phyloP scores from a whole-genome alignment of 2,113 vertebrate genomes.

The Larimichthys polyactis region DNA sequence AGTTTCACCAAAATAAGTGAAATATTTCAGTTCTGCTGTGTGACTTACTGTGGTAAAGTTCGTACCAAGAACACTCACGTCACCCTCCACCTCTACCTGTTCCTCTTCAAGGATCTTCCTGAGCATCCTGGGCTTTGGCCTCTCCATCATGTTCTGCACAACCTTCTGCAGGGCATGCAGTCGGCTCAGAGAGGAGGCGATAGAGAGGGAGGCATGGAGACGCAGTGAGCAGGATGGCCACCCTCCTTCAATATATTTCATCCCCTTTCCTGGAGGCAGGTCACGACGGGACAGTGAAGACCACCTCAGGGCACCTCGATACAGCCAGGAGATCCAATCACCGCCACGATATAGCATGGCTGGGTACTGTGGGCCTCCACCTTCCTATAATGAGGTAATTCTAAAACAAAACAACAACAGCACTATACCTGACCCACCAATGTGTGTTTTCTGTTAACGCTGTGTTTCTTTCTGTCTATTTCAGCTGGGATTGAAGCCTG shows the following conservation, averaged over 20 bases:
- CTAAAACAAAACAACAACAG: background rate
- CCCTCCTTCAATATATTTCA: constrained; percentile 64
- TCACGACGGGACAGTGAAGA: constrained; percentile 56
- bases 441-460: background rate
- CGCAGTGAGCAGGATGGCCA: background rate
- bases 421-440: background rate
- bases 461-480: constrained; percentile 36
- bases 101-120: constrained; percentile 67
- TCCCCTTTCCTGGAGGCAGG: constrained; percentile 65
- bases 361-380: constrained; percentile 53
- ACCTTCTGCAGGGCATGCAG: constrained; percentile 65
- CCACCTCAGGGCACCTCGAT: background rate
- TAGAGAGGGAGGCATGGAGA: constrained; percentile 38
- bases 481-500: constrained; percentile 71
- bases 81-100: background rate
- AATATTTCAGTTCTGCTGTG: no score
- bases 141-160: constrained; percentile 74
- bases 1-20: no score
- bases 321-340: constrained; percentile 40
- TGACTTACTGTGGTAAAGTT: no score
- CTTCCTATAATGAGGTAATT: constrained; percentile 75
- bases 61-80: background rate
- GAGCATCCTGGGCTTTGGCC: constrained; percentile 67
- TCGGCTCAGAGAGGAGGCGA: constrained; percentile 46
- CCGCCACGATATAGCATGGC: constrained; percentile 53